These are phyloP conservation scores for Geococcyx californianus DNA, from an alignment of 2,113 vertebrate genomes.

Conservation along the genomic window DNA sequence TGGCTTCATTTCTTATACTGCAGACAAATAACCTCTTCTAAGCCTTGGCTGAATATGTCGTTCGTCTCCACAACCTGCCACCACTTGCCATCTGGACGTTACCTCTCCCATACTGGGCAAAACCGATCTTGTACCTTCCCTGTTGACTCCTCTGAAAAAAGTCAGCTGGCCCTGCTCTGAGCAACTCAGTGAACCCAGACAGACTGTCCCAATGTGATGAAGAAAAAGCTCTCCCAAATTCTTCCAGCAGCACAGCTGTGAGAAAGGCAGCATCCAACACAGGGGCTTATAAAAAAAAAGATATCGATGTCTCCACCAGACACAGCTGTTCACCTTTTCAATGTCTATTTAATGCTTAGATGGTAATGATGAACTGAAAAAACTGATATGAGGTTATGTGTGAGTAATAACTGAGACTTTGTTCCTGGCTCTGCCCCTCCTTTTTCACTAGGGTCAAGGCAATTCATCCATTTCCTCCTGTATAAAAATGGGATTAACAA, in stretches of 20 bases:
- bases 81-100: neutral
- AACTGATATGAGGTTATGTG: neutral
- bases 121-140: neutral
- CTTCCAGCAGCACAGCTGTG: neutral
- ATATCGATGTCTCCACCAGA: neutral
- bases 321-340: neutral
- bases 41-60: neutral
- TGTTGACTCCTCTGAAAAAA: neutral
- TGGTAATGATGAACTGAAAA: neutral
- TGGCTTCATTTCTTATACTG: neutral
- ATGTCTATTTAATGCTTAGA: neutral
- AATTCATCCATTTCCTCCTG: slow-evolving; percentile 13
- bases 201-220: neutral
- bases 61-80: neutral
- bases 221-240: neutral
- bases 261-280: rapidly evolving
- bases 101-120: neutral
- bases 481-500: slow-evolving; percentile 14
- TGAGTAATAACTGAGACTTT: neutral
- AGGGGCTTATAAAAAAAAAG: neutral
- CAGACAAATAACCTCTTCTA: neutral
- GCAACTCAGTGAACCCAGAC: neutral
- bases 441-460: slow-evolving; percentile 1
- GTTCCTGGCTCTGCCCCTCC: neutral
- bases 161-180: neutral